These are phyloP conservation scores for Leptatherina wallacei DNA, from an alignment of 2,797 vertebrate species.

Conservation along the genomic window DNA sequence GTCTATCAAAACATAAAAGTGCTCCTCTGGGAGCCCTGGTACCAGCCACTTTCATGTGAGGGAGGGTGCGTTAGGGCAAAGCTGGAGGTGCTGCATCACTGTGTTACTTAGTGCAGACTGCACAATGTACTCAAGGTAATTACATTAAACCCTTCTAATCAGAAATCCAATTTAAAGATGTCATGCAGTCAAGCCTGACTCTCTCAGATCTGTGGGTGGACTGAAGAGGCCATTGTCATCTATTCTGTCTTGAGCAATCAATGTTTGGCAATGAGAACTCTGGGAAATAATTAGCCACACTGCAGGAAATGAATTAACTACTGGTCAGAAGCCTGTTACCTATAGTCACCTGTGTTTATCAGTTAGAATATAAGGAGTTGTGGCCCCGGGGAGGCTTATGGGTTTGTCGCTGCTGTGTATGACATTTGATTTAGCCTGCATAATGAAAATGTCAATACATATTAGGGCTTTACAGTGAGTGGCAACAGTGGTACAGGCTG, in stretches of 20 bases:
- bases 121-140: conserved; percentile 73
- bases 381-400: conserved; percentile 25
- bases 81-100: conserved; percentile 58
- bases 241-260: conserved; percentile 64
- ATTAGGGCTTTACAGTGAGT: conserved; percentile 36
- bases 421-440: conserved; percentile 62
- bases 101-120: conserved; percentile 53
- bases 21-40: conserved; percentile 40
- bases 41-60: conserved; percentile 28
- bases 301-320: conserved; percentile 50
- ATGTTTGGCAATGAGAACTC: conserved; percentile 63
- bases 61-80: conserved; percentile 40
- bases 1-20: conserved; percentile 51
- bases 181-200: conserved; percentile 60
- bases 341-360: conserved; percentile 27
- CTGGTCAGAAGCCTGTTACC: conserved; percentile 21
- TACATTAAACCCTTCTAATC: conserved; percentile 78
- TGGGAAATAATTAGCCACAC: conserved; percentile 60
- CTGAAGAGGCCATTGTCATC: conserved; percentile 58
- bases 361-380: conserved; percentile 23
- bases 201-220: conserved; percentile 47
- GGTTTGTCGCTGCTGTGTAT: conserved; percentile 41
- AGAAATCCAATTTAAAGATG: conserved; percentile 78
- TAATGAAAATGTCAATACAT: conserved; percentile 69
- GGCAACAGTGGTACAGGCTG: conserved; percentile 13